A percentile compares a stretch with the other conserved stretches of the same genome.
Evolutionary conservation across 2,888 invertebrate genomes (phyloP).

Genomic region (Enchytraeus crypticus): DNA sequence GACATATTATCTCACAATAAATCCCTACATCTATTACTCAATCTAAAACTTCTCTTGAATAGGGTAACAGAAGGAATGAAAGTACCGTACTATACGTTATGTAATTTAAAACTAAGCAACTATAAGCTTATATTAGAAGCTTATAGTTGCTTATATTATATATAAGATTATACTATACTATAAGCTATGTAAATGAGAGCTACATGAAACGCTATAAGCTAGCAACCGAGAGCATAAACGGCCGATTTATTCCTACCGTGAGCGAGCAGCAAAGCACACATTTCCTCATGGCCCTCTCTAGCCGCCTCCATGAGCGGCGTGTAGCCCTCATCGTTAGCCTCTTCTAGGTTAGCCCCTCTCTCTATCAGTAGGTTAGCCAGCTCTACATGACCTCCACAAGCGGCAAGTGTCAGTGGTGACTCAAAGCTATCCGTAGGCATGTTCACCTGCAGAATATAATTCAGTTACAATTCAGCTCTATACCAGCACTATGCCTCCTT

Average conservation of each 20-base stretch:
- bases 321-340: constrained; percentile 98
- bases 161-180: not conserved
- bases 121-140: not conserved
- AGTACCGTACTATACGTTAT: too few species aligned
- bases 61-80: too few species aligned
- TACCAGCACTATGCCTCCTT: too few species aligned
- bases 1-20: too few species aligned
- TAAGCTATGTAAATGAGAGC: not conserved
- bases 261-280: constrained; percentile 84
- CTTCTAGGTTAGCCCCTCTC: constrained; percentile 94
- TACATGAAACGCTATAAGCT: not conserved
- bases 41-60: too few species aligned
- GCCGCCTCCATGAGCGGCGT: constrained; percentile 99
- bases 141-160: not conserved
- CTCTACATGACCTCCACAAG: constrained; percentile 97
- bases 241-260: constrained; percentile 64
- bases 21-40: too few species aligned
- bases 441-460: constrained; percentile 62
- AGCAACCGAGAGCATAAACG: not conserved
- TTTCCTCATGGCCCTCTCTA: constrained; percentile 94
- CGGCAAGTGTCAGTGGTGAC: constrained; percentile 92
- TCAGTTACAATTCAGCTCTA: too few species aligned
- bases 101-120: too few species aligned
- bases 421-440: constrained; percentile 99
- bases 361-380: constrained; percentile 89